Base-by-base conservation (phyloP, 2,113 vertebrate genomes). In the Atractosteus spatula region DNA sequence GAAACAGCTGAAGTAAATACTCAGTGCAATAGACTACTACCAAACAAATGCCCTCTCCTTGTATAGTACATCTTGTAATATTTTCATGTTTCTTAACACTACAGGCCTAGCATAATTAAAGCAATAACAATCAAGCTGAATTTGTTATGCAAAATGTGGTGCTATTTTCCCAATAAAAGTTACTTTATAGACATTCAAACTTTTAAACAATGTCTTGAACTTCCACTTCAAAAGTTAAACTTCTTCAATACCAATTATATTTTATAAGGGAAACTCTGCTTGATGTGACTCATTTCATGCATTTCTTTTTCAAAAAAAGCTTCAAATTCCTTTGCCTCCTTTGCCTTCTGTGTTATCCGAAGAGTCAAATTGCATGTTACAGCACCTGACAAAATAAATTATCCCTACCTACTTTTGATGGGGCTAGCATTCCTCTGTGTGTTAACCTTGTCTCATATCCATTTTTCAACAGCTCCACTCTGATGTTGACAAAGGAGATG, bases 401-500 rank as follows among this genome's bases (percentile, higher is more conserved):
- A 80, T 76, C 89, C 88, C 85, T 89, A 79, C 75, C 62, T 84
- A 80, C 76, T 59, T 79, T 87, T 74, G 80, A 45, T 85, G 80
- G 72, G 75, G 61, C 83, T 84, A 76, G 68, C 76, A 83, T 47
- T 77, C 71, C 80, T 41, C n/a, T 80, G 84, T 89, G 90, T 86
- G 75, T 88, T 91, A 91, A 92, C 89, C 83, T 91, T 82, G 81
- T 84, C 75, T 91, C 76, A 75, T 85, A 85, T 89, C 83, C 87
- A 87, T 92, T 90, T 91, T 80, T 84, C 77, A 76, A 85, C 92
- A 98, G 97, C 94, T 99, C 68, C 97, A 99, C 89, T 99, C 97
- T 62, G 96, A 99, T 82, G 93, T 97, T 89, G 97, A 99, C 89
- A 94, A 94, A 87, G 95, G 97, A 73, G 96, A 97, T 61, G 95